These are phyloP conservation scores for Entomyzon cyanotis DNA, from an alignment of 2,113 vertebrate genomes.

Conservation along the genomic window DNA sequence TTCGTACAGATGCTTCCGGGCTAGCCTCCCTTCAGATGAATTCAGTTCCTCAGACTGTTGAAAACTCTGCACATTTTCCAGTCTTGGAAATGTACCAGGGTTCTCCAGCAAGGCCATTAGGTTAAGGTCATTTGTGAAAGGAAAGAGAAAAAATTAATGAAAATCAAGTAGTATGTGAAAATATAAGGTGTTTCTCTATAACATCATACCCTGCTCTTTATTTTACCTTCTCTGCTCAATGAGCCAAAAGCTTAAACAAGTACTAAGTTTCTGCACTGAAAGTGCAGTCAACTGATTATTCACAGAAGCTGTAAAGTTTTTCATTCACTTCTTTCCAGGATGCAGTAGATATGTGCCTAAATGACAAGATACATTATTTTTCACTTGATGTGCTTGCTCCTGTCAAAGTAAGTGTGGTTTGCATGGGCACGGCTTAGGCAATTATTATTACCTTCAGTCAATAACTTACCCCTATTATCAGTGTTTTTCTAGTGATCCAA, in stretches of 20 bases:
- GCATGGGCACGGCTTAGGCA: background rate
- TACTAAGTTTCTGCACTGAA: background rate
- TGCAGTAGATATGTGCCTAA: background rate
- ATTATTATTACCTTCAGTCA: background rate
- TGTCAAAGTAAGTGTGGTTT: background rate
- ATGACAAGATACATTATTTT: background rate
- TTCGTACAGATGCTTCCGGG: background rate
- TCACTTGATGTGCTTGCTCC: background rate
- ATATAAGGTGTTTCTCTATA: background rate
- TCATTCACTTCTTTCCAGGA: background rate
- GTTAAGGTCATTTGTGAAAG: background rate
- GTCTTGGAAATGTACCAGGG: background rate
- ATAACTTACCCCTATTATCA: background rate
- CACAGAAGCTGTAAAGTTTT: background rate
- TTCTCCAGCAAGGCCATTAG: background rate
- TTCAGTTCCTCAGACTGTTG: background rate
- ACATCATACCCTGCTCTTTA: background rate
- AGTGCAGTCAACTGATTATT: background rate
- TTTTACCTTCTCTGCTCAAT: background rate
- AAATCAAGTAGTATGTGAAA: background rate
- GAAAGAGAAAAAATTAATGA: background rate
- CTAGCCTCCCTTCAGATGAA: background rate
- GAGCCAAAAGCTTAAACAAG: background rate
- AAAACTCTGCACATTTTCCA: background rate
- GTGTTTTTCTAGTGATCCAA: background rate